These are phyloP conservation scores for Heliconius ismenius DNA, from an alignment of 2,888 invertebrate genomes.

Conservation along the genomic window DNA sequence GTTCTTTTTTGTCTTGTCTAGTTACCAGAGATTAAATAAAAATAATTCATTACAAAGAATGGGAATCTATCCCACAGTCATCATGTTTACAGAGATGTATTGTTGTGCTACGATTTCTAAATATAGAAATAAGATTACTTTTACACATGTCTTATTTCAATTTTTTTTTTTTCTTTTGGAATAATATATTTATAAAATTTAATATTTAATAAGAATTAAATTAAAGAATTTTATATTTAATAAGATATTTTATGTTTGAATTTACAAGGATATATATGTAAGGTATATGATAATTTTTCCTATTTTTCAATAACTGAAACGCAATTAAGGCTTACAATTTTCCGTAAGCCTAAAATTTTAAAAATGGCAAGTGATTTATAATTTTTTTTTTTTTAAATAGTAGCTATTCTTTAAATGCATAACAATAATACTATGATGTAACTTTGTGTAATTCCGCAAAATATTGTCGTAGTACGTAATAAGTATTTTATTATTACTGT, in stretches of 20 bases:
- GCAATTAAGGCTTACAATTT: not conserved
- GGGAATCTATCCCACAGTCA: too few relatives aligned
- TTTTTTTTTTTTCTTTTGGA: too few relatives aligned
- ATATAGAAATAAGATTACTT: not conserved
- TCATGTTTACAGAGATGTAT: too few relatives aligned
- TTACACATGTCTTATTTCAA: not conserved
- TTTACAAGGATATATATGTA: too few relatives aligned
- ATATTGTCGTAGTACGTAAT: not conserved
- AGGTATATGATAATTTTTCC: not conserved
- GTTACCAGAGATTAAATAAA: too few relatives aligned
- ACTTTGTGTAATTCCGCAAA: constrained; percentile 26
- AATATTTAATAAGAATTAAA: too few relatives aligned
- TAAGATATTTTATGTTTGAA: too few relatives aligned
- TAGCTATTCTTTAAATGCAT: not conserved
- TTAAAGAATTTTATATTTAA: too few relatives aligned
- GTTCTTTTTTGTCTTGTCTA: too few relatives aligned
- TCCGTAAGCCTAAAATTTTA: not conserved
- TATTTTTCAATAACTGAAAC: not conserved
- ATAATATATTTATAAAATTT: too few relatives aligned
- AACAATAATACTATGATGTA: constrained; percentile 37
- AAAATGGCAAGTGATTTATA: not conserved
- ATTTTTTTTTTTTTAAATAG: not conserved
- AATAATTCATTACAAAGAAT: too few relatives aligned
- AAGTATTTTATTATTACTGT: constrained; percentile 8
- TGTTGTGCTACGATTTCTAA: not conserved